Conservation (phyloP, 2,113 vertebrate genomes). For the Ptyas mucosa region DNA sequence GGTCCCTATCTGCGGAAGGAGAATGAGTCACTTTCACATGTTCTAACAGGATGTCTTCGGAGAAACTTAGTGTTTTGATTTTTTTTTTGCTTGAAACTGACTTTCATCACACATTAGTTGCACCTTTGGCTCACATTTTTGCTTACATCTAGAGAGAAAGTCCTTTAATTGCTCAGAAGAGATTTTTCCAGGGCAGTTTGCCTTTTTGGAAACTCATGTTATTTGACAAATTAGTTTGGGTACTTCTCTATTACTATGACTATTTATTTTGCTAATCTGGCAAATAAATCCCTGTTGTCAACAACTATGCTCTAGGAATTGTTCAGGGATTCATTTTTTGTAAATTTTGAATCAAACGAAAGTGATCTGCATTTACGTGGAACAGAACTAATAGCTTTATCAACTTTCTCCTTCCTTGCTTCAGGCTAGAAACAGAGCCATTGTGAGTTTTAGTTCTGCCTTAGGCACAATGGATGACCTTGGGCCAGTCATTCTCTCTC, state of each 20-base stretch:
- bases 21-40: constrained; percentile 45
- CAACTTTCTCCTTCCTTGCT: not conserved
- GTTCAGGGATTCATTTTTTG: not conserved
- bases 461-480: not conserved
- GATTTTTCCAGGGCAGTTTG: not conserved
- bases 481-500: not conserved
- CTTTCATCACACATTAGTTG: not conserved
- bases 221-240: not conserved
- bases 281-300: not conserved
- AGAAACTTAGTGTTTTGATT: constrained; percentile 19
- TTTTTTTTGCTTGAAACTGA: constrained; percentile 17
- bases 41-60: constrained; percentile 22
- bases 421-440: not conserved
- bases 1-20: constrained; percentile 49
- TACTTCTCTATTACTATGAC: not conserved
- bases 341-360: not conserved
- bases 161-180: not conserved
- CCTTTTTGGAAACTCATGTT: not conserved
- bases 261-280: not conserved
- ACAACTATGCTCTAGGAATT: not conserved
- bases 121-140: not conserved
- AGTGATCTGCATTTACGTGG: not conserved
- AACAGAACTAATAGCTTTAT: not conserved
- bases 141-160: not conserved
- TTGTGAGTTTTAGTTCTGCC: not conserved